Evolutionary conservation across 1,140 invertebrate genomes (phyloP).

Genomic region (Meloidogyne floridensis): DNA sequence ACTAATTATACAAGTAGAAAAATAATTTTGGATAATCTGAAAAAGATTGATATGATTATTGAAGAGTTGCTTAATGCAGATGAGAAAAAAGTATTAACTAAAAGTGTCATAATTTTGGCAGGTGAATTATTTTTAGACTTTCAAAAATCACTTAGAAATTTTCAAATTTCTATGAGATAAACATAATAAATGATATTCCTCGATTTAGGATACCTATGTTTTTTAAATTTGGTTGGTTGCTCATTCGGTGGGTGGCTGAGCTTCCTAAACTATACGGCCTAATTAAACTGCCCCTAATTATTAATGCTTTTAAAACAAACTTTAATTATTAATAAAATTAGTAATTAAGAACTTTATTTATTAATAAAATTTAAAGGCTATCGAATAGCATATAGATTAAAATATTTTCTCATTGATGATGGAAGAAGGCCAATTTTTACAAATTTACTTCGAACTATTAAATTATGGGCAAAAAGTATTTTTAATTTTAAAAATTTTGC

Average conservation of each 20-base stretch:
- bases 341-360: background rate
- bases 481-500: conserved; percentile 62
- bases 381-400: background rate
- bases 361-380: background rate
- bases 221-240: no score
- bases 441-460: conserved; percentile 13
- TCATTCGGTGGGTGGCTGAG: no score
- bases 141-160: no score
- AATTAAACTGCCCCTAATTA: no score
- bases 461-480: conserved; percentile 27
- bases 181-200: no score
- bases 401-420: background rate
- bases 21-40: conserved; percentile 1
- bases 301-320: no score
- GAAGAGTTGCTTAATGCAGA: background rate
- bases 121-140: background rate
- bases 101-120: background rate
- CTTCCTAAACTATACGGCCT: no score
- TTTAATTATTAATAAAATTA: no score
- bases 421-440: background rate
- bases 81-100: background rate
- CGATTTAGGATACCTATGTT: no score
- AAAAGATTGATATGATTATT: background rate
- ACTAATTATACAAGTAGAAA: background rate
- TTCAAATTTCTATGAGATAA: no score